Evolutionary conservation across 37 sponge, comb jelly and placozoan genomes (phyloP), one percentile per base, ranked within the genome.

Genomic region (Chondrosia reniformis): DNA sequence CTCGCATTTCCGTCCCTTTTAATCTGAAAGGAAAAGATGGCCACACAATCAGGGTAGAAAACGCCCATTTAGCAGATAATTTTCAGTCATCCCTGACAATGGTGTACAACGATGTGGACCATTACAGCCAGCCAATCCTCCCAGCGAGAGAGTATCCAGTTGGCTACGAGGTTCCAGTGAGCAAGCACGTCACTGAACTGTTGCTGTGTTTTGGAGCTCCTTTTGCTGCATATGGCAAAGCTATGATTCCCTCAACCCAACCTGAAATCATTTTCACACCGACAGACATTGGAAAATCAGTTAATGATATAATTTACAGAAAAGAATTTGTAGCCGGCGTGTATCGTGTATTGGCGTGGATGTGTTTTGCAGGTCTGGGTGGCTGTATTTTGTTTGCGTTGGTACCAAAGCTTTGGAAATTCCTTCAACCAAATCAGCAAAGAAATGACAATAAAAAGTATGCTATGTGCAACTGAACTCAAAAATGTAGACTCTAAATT

Each of bases 151-250:
- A 78, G 0, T 77, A 78, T 58, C 61, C 82, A 45, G 75, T 83
- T 24, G 4, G 85, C 30, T 79, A 66, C 38, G 83, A 85, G 63
- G 79, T 89, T 22, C 90, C 90, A 0, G 85, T 79, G 55, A 86
- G 90, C 25, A 77, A 78, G 3, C 76, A 69, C 10, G 85, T 63
- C 0, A 62, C 79, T 52, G 90, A 89, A 59, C 81, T 76, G 78
- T 45, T 89, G 37, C 75, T 89, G 21, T 33, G 77, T 1, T 85
- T 84, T 73, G 82, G 85, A 1, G 45, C 75, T 9, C 63, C 79
- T 6, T 21, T 89, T 46, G 90, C 82, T 82, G 90, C 80, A n/a
- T 79, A 73, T 55, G 90, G 90, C 17, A 73, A 38, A 33, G 90
- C 90, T 10, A 40, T n/a, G 4, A 61, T 79, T 19, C 83, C 73